Evolutionary conservation across 37 sponge, comb jelly and placozoan genomes (phyloP), one percentile per base, ranked within the genome.

Genomic region (Dysidea cf. avara): DNA sequence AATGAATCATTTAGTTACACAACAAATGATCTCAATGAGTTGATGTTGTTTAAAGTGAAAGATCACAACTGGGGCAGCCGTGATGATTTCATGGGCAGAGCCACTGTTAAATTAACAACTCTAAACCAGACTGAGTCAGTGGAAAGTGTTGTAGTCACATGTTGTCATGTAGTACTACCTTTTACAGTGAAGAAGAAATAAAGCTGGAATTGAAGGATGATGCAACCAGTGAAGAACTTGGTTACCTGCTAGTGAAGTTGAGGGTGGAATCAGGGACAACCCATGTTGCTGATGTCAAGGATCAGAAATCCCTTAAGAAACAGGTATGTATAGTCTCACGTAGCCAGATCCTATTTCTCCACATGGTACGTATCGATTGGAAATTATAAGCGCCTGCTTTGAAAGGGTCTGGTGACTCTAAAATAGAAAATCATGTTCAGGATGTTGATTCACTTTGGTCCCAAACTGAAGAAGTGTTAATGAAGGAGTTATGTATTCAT

Each of bases 41-140:
- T 77, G 6, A 46, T 93, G 3, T 4, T 39, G 6, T 20, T 89
- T 36, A 72, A 81, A 46, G 94, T 93, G 33, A 89, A 85, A 49
- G 94, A 93, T 59, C 86, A 93, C 67, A 91, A 93, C 46, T 78
- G 54, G 50, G 90, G 78, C 1, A 64, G 77, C 29, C 30, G 32
- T 3, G 94, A 93, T 47, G 94, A 89, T 59, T 93, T 71, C 74
- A 93, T 93, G 94, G 94, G 94, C 3, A 71, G 66, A 35, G 80
- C 46, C 20, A 37, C 51, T 22, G 35, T 93, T 35, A 33, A 80
- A 20, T 69, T 93, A n/a, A 16, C 56, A 2, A 2, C 48, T 16
- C 49, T 58, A 39, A n/a, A n/a, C n/a, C n/a, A n/a, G n/a, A n/a
- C n/a, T n/a, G n/a, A n/a, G n/a, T n/a, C n/a, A n/a, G n/a, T n/a